Percentiles rank a stretch among this genome's conserved stretches.
phyloP scores from a whole-genome alignment of 1,140 invertebrate genomes.

The Zaprionus tsacasi region DNA sequence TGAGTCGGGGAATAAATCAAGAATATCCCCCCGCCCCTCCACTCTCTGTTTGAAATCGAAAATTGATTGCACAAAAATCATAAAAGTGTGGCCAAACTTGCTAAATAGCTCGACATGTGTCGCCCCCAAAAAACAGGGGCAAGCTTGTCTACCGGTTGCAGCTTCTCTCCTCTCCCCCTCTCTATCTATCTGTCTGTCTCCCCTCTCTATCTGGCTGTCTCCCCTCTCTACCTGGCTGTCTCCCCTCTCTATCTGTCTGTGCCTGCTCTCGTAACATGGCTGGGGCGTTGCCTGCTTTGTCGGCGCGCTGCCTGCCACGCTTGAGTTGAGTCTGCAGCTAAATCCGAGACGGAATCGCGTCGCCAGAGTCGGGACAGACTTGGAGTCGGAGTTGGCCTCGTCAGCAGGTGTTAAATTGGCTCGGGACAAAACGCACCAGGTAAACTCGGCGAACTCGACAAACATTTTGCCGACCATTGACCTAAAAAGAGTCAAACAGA shows the following conservation, averaged over 20 bases:
- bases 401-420: constrained; percentile 78
- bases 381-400: constrained; percentile 19
- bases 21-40: constrained; percentile 25
- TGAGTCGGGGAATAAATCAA: constrained; percentile 30
- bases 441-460: constrained; percentile 50
- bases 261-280: constrained; percentile 54
- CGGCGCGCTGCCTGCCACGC: constrained; percentile 36
- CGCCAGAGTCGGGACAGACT: not conserved
- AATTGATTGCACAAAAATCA: constrained; percentile 41
- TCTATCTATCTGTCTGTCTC: not conserved
- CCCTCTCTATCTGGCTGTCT: constrained; percentile 51
- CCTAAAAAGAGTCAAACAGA: constrained; percentile 67
- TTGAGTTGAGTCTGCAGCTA: constrained; percentile 34
- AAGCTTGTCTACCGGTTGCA: constrained; percentile 11
- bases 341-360: not conserved
- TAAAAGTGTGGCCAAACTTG: constrained; percentile 56
- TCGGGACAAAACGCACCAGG: constrained; percentile 39
- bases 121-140: not conserved
- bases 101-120: constrained; percentile 69
- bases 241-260: constrained; percentile 35
- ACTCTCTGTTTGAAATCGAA: constrained; percentile 6
- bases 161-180: not conserved
- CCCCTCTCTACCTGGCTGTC: not conserved
- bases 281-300: constrained; percentile 59
- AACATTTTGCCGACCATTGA: constrained; percentile 72